These are phyloP conservation scores for Clarias macrocephalus DNA, from an alignment of 2,113 vertebrate species.

Conservation along the genomic window DNA sequence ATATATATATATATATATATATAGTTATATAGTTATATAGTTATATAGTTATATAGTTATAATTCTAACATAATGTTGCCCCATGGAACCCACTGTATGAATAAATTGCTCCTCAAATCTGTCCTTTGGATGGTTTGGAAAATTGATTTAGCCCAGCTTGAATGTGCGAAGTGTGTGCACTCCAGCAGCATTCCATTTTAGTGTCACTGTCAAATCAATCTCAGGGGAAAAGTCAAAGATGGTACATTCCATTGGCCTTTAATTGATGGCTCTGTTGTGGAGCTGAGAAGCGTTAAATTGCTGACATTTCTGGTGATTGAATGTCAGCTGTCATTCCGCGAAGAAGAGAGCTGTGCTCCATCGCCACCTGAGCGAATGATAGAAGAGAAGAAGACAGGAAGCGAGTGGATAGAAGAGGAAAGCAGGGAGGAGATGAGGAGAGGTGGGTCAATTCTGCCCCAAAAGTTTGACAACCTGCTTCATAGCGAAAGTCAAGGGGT, in stretches of 20 bases:
- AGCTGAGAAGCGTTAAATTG: constrained; percentile 76
- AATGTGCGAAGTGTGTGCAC: neutral
- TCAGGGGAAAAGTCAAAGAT: constrained; percentile 64
- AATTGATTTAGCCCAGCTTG: constrained; percentile 30
- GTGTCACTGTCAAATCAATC: constrained; percentile 62
- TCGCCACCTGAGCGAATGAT: constrained; percentile 43
- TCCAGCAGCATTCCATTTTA: constrained; percentile 37
- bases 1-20: too few relatives aligned
- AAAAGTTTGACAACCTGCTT: constrained; percentile 62
- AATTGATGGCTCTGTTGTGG: constrained; percentile 71
- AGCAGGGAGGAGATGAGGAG: neutral
- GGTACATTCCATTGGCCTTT: constrained; percentile 67
- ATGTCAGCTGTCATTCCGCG: constrained; percentile 65
- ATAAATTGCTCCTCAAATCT: constrained; percentile 33
- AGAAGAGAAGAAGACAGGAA: constrained; percentile 49
- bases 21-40: neutral
- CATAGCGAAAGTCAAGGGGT: constrained; percentile 72
- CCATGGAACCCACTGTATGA: neutral
- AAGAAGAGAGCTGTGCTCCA: constrained; percentile 58
- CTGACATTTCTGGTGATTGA: constrained; percentile 67
- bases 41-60: too few relatives aligned
- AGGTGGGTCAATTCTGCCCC: constrained; percentile 24
- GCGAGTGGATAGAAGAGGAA: neutral
- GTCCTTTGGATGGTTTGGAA: constrained; percentile 17
- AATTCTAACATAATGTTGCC: constrained; percentile 19